These are phyloP conservation scores for Brachionus paranguensis DNA, from an alignment of 1,140 invertebrate genomes.

Conservation along the genomic window DNA sequence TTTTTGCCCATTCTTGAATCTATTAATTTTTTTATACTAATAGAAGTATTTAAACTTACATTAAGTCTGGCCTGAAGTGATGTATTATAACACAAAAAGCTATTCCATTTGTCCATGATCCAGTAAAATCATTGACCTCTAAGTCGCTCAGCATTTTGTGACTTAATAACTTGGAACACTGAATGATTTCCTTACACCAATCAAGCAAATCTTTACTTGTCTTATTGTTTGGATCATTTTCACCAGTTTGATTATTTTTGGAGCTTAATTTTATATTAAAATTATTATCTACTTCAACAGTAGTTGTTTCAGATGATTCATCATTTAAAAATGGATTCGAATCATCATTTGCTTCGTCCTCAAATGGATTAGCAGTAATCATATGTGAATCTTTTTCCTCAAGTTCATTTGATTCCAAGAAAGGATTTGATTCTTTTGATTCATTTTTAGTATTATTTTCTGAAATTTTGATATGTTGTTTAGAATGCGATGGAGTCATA, in stretches of 20 bases:
- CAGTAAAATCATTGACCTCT: slow-evolving; percentile 36
- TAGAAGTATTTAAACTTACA: not conserved
- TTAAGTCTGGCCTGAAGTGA: slow-evolving; percentile 38
- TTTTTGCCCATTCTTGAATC: no score
- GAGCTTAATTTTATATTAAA: not conserved
- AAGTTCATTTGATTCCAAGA: not conserved
- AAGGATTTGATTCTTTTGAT: not conserved
- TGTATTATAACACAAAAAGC: slow-evolving; percentile 42
- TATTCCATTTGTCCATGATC: slow-evolving; percentile 40
- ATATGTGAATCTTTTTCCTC: not conserved
- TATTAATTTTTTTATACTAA: no score
- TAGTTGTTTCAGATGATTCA: not conserved
- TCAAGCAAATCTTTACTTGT: slow-evolving; percentile 14
- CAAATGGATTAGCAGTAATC: not conserved
- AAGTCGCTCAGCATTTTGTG: not conserved
- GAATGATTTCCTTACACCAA: slow-evolving; percentile 18
- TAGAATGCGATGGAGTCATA: not conserved
- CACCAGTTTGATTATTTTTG: not conserved
- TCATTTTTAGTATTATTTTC: not conserved
- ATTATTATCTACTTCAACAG: slow-evolving; percentile 6
- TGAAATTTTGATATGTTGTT: not conserved
- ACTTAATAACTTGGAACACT: not conserved
- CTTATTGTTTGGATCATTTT: not conserved
- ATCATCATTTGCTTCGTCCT: not conserved
- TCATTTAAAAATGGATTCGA: slow-evolving; percentile 11